These are phyloP conservation scores for Dryadula phaetusa DNA, from an alignment of 2,888 invertebrate species.

Conservation along the genomic window DNA sequence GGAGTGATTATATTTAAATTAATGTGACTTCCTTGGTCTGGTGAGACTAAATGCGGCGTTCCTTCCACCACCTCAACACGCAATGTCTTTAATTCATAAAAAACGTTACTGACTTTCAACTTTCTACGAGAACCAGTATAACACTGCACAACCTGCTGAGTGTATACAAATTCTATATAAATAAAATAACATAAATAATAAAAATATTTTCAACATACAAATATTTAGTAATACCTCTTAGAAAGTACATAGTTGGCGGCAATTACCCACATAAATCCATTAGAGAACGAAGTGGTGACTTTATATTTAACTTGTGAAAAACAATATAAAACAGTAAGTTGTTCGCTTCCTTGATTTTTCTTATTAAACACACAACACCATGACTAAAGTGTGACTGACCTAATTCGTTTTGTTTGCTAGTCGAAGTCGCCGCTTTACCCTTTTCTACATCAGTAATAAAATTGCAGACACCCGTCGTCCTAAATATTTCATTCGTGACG, in stretches of 20 bases:
- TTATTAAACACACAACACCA: conserved; percentile 41
- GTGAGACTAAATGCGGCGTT: too few species aligned
- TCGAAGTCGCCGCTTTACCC: conserved; percentile 44
- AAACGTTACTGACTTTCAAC: too few species aligned
- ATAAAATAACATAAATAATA: too few species aligned
- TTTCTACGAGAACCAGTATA: too few species aligned
- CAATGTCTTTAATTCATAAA: too few species aligned
- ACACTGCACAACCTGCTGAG: too few species aligned
- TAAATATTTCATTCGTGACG: conserved; percentile 40
- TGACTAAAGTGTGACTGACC: conserved; percentile 51
- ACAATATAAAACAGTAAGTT: background rate
- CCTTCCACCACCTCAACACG: too few species aligned
- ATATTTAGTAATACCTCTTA: background rate
- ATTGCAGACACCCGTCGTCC: conserved; percentile 35
- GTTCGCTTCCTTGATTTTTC: background rate
- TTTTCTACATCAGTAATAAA: conserved; percentile 45
- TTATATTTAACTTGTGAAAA: background rate
- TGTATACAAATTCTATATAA: too few species aligned
- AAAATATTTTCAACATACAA: background rate
- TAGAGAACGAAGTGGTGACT: background rate
- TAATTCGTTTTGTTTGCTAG: conserved; percentile 42
- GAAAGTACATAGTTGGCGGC: background rate
- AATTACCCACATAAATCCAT: background rate
- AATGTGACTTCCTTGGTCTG: too few species aligned
- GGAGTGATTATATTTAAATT: too few species aligned